Evolutionary conservation across 2,113 vertebrate species (phyloP), one percentile per base, ranked within the genome.

Genomic region (Salminus brasiliensis): DNA sequence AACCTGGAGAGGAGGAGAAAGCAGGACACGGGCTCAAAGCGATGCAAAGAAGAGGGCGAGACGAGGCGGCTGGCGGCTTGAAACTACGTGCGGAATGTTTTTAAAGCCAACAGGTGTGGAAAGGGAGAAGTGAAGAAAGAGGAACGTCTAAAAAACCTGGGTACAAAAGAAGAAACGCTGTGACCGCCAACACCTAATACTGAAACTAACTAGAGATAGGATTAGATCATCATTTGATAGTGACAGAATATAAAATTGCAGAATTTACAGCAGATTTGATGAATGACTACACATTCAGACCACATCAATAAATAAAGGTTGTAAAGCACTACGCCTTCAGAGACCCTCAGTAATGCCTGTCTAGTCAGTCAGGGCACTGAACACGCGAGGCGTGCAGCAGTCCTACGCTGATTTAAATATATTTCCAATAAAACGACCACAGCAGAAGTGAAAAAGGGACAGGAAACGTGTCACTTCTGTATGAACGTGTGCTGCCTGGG

Each of bases 1-100:
- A 96, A 96, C 41, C 95, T 96, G 75, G 1, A 12, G 52, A 27
- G 39, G 63, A 59, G 63, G 52, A 69, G 27, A 10, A 32, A 65
- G 8, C 21, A 8, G 30, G 36, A 45, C n/a, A 36, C 3, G 13
- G 59, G 43, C 25, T 5, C 0, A 55, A 41, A 76, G 27, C 0
- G n/a, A 41, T 23, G 34, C 3, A 65, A 57, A 30, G 9, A 18
- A 32, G 30, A 60, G 27, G 57, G 32, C 32, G n/a, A 10, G n/a
- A 10, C 6, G 12, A 6, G 16, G 3, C 16, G 41, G 25, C 10
- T 62, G 30, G 21, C 32, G 32, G 10, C 4, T 16, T 16, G 12
- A 27, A 15, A 60, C 29, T 25, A 8, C 18, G 29, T 63, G 32
- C 13, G 12, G 27, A 60, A 60, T 8, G 23, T 3, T 29, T 1